Evolutionary conservation across 2,888 invertebrate genomes (phyloP), one percentile per base, ranked within the genome.

Genomic region (Choreutis nemorana): DNA sequence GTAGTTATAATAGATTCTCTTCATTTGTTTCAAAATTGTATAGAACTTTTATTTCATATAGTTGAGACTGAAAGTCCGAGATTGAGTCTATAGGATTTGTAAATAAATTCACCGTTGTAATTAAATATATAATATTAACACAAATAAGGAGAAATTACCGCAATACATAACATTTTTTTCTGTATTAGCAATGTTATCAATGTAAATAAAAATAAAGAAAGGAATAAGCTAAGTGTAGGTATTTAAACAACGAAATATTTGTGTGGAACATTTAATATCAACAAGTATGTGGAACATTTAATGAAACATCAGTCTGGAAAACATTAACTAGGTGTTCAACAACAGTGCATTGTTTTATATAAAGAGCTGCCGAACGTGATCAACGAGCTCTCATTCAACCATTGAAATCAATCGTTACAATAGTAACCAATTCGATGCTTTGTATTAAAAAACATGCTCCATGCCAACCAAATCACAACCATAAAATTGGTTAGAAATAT

Each of bases 1-100:
- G 54, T 52, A 48, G n/a, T n/a, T 54, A 45, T 44, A 45, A 45
- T 56, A 48, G 43, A 51, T 61, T 62, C 55, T 18, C 18, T 18
- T 6, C 8, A 48, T 63, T 66, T 59, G 47, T 43, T 31, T 31
- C 46, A 54, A 55, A 50, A 59, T 45, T 66, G 61, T 66, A 64
- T 55, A 50, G 58, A 62, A 60, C 51, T 58, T 59, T 62, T 55
- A 49, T 58, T 58, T 50, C 55, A 52, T 59, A 70, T 60, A 63
- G 62, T 75, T 73, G 73, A 77, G 77, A 77, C 75, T 77, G 75
- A 75, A 75, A 77, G 75, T 77, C 75, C 72, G 70, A 68, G 72
- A 70, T 73, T 68, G 73, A 77, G 72, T 75, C 72, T 77, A 73
- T 73, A 73, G 67, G n/a, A 75, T 73, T 75, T 78, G 77, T 78